phyloP scores from a whole-genome alignment of 2,113 vertebrate genomes.

The Festucalex cinctus region DNA sequence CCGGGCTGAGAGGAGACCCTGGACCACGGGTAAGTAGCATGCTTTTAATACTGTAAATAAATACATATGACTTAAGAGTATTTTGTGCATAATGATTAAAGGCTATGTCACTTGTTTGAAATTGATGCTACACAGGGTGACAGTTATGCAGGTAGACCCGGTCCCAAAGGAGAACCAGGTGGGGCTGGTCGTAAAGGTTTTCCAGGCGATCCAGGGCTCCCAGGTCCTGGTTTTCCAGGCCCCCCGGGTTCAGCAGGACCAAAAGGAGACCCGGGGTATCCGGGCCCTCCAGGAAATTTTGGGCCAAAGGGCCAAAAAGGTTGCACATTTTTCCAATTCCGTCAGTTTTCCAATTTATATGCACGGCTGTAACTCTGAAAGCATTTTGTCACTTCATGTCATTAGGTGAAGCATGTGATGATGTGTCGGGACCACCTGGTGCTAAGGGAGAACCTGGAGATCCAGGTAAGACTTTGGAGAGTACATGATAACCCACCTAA shows the following conservation, averaged over 20 bases:
- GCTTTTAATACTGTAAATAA: background rate
- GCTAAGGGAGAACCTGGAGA: slow-evolving; percentile 45
- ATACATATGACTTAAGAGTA: background rate
- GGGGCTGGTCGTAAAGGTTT: slow-evolving; percentile 72
- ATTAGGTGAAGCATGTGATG: slow-evolving; percentile 47
- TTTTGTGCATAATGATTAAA: background rate
- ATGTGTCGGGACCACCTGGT: slow-evolving; percentile 31
- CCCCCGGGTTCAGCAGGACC: slow-evolving; percentile 67
- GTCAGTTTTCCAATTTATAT: background rate
- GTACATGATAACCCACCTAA: background rate
- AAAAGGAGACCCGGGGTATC: slow-evolving; percentile 72
- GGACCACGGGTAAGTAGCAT: slow-evolving; percentile 76
- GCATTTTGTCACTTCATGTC: slow-evolving; percentile 9
- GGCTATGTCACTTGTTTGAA: background rate
- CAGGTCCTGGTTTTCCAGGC: slow-evolving; percentile 73
- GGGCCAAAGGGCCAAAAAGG: slow-evolving; percentile 64
- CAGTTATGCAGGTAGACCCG: slow-evolving; percentile 64
- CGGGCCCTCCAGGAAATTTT: slow-evolving; percentile 70
- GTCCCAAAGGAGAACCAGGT: slow-evolving; percentile 79
- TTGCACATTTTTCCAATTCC: slow-evolving; percentile 10
- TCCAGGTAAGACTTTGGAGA: slow-evolving; percentile 40
- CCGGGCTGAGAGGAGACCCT: slow-evolving; percentile 75
- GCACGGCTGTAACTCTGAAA: background rate
- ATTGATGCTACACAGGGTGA: slow-evolving; percentile 64
- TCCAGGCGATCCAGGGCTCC: slow-evolving; percentile 67